A percentile compares a stretch with the other conserved stretches of the same genome.
Evolutionary conservation across 2,888 invertebrate species (phyloP).

Genomic region (Hecatera dysodea): DNA sequence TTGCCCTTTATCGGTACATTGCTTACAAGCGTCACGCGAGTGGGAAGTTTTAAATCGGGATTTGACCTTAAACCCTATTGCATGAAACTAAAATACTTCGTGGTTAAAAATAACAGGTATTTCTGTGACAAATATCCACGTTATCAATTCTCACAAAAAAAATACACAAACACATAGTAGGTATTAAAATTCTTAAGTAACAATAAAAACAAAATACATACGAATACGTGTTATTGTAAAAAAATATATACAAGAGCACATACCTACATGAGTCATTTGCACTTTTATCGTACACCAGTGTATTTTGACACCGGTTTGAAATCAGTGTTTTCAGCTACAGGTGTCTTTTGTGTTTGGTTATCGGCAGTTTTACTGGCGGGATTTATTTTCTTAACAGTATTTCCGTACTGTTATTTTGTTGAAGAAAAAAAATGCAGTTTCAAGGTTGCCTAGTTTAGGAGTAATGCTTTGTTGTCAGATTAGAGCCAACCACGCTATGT

Average conservation of each 20-base stretch:
- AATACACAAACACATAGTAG: conserved; percentile 1
- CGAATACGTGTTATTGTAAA: too few species aligned
- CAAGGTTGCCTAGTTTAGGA: background rate
- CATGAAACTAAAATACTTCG: background rate
- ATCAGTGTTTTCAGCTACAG: background rate
- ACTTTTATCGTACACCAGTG: conserved; percentile 3
- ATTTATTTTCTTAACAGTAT: background rate
- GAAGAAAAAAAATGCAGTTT: background rate
- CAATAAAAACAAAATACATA: conserved; percentile 7
- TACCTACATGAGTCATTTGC: conserved; percentile 48
- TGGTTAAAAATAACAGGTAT: conserved; percentile 5
- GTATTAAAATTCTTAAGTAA: background rate
- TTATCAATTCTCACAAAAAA: background rate
- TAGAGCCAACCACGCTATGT: background rate
- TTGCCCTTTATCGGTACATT: conserved; percentile 3
- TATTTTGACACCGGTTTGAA: conserved; percentile 28
- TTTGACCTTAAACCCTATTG: conserved; percentile 10
- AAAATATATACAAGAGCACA: conserved; percentile 29
- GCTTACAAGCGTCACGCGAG: background rate
- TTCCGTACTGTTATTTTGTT: background rate
- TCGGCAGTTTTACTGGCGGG: conserved; percentile 23
- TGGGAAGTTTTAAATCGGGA: conserved; percentile 6
- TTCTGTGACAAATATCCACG: background rate
- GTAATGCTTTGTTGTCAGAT: background rate
- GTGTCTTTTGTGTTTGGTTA: conserved; percentile 17